phyloP scores from a whole-genome alignment of 2,113 vertebrate species.

The Bufo bufo region DNA sequence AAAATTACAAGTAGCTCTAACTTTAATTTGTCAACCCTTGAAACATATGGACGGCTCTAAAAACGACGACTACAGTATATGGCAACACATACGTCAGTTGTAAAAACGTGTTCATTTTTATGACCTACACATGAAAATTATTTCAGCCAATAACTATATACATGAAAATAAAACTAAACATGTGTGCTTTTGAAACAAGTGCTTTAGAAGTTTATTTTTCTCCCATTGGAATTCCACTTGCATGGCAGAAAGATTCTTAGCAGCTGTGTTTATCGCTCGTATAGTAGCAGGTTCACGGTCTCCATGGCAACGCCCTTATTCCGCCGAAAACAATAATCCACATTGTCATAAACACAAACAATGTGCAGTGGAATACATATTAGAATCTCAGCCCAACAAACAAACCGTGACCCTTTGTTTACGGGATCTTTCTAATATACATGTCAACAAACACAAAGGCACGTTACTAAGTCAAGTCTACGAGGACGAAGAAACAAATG shows the following conservation, averaged over 20 bases:
- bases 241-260: neutral
- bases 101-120: constrained; percentile 30
- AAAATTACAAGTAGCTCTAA: neutral
- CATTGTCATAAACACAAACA: constrained; percentile 52
- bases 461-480: neutral
- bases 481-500: neutral
- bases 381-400: constrained; percentile 34
- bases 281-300: constrained; percentile 46
- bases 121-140: constrained; percentile 27
- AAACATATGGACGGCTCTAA: neutral
- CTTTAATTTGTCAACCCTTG: constrained; percentile 4
- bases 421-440: constrained; percentile 1
- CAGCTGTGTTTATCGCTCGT: constrained; percentile 53
- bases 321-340: constrained; percentile 27
- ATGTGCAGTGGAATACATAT: neutral
- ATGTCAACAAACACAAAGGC: neutral
- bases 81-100: constrained; percentile 20
- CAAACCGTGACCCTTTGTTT: constrained; percentile 35
- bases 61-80: neutral
- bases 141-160: constrained; percentile 38
- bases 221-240: constrained; percentile 27
- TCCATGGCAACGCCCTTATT: constrained; percentile 28
- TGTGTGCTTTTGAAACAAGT: constrained; percentile 50
- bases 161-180: constrained; percentile 41
- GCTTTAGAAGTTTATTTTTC: constrained; percentile 39